Evolutionary conservation across 2,113 vertebrate species (phyloP).

Genomic region (Struthidea cinerea): DNA sequence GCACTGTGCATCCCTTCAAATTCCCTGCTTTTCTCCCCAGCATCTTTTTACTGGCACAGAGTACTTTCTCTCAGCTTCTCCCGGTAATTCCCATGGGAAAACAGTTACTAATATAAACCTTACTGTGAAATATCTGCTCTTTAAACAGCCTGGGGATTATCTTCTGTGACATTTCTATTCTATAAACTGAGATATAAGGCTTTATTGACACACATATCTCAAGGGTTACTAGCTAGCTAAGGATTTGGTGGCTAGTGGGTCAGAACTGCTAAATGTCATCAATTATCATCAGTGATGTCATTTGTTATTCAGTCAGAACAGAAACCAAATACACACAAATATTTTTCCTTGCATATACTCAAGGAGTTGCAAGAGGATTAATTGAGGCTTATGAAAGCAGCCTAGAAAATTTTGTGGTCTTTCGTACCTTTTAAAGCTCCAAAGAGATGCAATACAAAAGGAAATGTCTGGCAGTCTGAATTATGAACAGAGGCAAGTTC

Average conservation of each 20-base stretch:
- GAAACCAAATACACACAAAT: neutral
- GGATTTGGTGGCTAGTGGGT: neutral
- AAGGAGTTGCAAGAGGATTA: neutral
- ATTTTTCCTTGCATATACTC: neutral
- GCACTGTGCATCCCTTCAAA: fast-evolving
- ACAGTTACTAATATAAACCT: neutral
- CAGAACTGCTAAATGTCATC: neutral
- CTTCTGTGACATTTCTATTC: neutral
- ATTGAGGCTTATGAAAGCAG: neutral
- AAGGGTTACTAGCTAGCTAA: neutral
- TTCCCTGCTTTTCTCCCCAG: neutral
- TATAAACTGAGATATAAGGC: neutral
- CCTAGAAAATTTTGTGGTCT: neutral
- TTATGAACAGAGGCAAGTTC: neutral
- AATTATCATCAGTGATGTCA: neutral
- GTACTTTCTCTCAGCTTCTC: neutral
- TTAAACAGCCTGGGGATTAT: neutral
- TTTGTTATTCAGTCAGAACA: neutral
- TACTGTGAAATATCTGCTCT: neutral
- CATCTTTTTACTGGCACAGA: neutral
- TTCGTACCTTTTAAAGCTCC: neutral
- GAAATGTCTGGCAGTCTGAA: neutral
- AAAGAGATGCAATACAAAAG: neutral
- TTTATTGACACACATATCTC: neutral
- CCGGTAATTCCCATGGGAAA: neutral